These are phyloP conservation scores for Trididemnum clinides DNA, from an alignment of 23 tunicate genomes.

Conservation along the genomic window DNA sequence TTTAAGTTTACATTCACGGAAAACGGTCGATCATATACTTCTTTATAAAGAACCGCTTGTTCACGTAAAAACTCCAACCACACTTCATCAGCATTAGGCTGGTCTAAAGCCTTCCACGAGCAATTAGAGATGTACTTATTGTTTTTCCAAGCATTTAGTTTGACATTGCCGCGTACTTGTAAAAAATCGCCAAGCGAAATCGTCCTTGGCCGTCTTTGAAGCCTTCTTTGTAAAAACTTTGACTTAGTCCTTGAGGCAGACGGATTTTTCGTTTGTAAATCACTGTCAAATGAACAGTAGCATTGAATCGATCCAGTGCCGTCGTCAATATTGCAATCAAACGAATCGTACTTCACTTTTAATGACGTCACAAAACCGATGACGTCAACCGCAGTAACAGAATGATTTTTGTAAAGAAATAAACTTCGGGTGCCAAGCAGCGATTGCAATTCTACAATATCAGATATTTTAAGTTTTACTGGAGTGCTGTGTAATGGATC, in stretches of 20 bases:
- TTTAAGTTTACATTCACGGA: neutral
- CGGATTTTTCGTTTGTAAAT: neutral
- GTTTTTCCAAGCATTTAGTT: conserved; percentile 33
- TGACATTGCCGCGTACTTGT: neutral
- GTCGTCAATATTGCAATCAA: conserved; percentile 30
- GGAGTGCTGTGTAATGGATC: conserved; percentile 32
- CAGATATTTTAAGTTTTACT: conserved; percentile 6
- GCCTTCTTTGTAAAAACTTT: neutral
- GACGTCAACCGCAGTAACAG: conserved; percentile 18
- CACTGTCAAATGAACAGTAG: conserved; percentile 1
- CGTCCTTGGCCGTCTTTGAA: neutral
- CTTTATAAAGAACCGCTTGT: conserved; percentile 16
- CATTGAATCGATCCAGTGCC: conserved; percentile 43
- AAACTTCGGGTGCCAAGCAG: conserved; percentile 5
- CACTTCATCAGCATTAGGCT: neutral
- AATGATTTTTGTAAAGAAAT: conserved; percentile 35
- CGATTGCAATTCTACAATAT: conserved; percentile 18
- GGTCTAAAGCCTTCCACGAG: neutral
- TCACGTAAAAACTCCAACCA: conserved; percentile 23
- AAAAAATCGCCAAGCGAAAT: conserved; percentile 35
- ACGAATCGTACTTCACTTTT: conserved; percentile 24
- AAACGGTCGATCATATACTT: conserved; percentile 32
- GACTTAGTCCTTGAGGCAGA: neutral
- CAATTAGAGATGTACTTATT: conserved; percentile 19
- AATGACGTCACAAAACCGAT: conserved; percentile 34